phyloP scores from a whole-genome alignment of 2,113 vertebrate genomes.

The Crotalus viridis region DNA sequence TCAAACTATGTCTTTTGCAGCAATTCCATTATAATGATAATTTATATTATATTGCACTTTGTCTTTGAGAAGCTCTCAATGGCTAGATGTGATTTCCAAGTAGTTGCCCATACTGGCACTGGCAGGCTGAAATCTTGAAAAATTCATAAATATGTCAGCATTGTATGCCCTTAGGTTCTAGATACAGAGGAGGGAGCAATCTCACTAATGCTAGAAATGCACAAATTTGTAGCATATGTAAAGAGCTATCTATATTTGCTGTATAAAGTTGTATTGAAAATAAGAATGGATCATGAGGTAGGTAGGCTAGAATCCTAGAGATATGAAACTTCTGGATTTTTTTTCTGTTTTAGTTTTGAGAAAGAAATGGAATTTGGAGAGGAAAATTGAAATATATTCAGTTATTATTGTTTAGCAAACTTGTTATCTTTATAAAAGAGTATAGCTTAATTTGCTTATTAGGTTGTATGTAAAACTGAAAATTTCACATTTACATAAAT shows the following conservation, averaged over 20 bases:
- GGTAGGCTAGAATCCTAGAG: not conserved
- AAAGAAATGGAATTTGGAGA: not conserved
- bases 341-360: not conserved
- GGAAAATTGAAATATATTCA: not conserved
- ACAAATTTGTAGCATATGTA: not conserved
- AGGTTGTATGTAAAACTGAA: not conserved
- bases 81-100: not conserved
- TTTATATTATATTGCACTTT: not conserved
- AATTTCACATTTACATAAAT: not conserved
- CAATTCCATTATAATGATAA: not conserved
- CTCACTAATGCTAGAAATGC: not conserved
- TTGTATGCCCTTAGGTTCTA: not conserved
- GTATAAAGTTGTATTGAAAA: not conserved
- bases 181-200: not conserved
- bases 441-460: not conserved
- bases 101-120: not conserved
- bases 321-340: not conserved
- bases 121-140: not conserved
- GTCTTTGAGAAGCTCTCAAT: not conserved
- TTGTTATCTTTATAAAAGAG: not conserved
- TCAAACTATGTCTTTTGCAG: not conserved
- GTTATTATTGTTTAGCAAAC: not conserved
- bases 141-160: not conserved
- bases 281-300: not conserved
- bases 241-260: not conserved